Conservation (phyloP, 2,888 invertebrate species). For the Latrodectus hesperus region DNA sequence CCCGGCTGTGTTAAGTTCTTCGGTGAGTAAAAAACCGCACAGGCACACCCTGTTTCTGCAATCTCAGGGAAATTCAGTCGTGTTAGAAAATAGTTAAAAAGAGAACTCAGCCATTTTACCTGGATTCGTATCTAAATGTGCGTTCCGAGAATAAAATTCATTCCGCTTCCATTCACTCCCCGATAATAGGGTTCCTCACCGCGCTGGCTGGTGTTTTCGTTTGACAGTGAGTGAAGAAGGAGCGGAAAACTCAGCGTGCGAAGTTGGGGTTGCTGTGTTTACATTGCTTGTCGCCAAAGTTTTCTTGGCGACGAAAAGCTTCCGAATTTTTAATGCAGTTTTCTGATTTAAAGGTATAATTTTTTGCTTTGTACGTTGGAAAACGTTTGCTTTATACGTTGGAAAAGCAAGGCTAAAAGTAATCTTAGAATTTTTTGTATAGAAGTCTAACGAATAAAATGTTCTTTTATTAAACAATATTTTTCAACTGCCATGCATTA, state of each 20-base stretch:
- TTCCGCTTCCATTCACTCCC: not conserved
- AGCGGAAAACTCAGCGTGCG: constrained; percentile 42
- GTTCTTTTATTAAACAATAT: too few species aligned
- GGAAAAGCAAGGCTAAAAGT: too few species aligned
- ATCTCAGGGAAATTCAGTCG: constrained; percentile 5
- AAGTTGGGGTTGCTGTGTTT: constrained; percentile 57
- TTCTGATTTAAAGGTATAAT: not conserved
- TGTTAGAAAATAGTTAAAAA: constrained; percentile 8
- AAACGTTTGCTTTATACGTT: too few species aligned
- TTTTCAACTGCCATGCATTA: too few species aligned
- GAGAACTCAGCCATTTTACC: constrained; percentile 15
- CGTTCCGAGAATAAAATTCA: constrained; percentile 7
- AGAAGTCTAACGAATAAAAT: too few species aligned
- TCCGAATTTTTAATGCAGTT: not conserved
- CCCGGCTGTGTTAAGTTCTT: constrained; percentile 14
- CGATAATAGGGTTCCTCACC: not conserved
- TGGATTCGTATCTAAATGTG: not conserved
- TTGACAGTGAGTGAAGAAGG: constrained; percentile 36
- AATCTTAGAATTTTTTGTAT: too few species aligned
- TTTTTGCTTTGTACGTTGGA: too few species aligned
- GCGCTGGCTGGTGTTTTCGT: constrained; percentile 27
- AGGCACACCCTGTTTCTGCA: constrained; percentile 53
- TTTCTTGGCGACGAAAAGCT: not conserved
- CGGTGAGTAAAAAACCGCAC: constrained; percentile 19
- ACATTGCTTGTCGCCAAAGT: constrained; percentile 13